phyloP scores from a whole-genome alignment of 1,140 invertebrate species.

The Pomacea maculata region DNA sequence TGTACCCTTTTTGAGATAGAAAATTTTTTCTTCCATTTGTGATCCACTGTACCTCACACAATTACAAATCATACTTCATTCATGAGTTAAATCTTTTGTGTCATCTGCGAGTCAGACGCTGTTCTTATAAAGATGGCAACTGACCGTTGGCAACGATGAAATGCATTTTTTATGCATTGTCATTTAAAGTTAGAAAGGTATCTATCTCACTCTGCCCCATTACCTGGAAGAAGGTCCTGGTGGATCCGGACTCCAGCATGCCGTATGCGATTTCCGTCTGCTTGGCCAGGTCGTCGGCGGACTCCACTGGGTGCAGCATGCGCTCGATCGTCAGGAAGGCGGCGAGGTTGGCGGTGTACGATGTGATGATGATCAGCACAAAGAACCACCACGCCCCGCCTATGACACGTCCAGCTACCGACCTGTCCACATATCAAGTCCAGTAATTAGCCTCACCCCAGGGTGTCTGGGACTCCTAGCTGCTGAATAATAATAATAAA shows the following conservation, averaged over 20 bases:
- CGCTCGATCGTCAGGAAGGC: conserved; percentile 62
- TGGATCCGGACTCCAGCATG: conserved; percentile 88
- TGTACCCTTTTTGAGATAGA: too few species aligned
- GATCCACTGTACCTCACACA: too few species aligned
- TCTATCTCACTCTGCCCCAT: conserved; percentile 46
- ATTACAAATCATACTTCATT: too few species aligned
- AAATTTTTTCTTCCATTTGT: too few species aligned
- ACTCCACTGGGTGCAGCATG: conserved; percentile 51
- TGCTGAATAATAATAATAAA: too few species aligned
- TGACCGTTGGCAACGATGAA: too few species aligned
- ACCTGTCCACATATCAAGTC: conserved; percentile 37
- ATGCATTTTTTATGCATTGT: too few species aligned
- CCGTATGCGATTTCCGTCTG: conserved; percentile 95
- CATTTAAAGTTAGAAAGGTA: not conserved
- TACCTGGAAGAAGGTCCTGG: conserved; percentile 95
- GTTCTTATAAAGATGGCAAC: too few species aligned
- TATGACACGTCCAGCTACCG: conserved; percentile 74
- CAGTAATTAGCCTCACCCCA: too few species aligned
- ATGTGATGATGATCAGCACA: conserved; percentile 96
- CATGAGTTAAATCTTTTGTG: too few species aligned
- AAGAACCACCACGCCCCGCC: conserved; percentile 99
- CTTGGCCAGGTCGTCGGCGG: conserved; percentile 71
- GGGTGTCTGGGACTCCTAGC: too few species aligned
- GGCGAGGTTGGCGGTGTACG: conserved; percentile 83
- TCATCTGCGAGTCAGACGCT: too few species aligned